phyloP scores from a whole-genome alignment of 2,888 invertebrate species.

The Rapana venosa region DNA sequence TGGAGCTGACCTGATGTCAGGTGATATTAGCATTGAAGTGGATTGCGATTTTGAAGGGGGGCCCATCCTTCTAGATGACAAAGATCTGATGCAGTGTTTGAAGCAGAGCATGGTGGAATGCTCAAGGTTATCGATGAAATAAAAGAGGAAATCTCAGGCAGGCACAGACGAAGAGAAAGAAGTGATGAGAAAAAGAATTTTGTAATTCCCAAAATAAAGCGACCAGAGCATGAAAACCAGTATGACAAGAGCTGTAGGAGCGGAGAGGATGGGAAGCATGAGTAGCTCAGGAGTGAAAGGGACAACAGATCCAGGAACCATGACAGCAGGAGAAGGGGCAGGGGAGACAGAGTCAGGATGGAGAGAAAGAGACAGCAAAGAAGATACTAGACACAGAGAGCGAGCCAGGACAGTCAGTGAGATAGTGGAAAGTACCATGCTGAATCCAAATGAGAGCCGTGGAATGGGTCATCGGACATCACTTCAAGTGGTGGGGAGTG shows the following conservation, averaged over 20 bases:
- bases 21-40: conserved; percentile 34
- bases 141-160: not conserved
- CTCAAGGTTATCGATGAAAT: conserved; percentile 21
- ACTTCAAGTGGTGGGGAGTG: not conserved
- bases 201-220: conserved; percentile 7
- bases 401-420: not conserved
- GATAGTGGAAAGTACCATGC: not conserved
- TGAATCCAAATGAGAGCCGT: not conserved
- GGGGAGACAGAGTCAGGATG: not conserved
- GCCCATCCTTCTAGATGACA: conserved; percentile 12
- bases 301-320: not conserved
- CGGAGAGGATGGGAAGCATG: conserved; percentile 35
- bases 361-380: not conserved
- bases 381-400: not conserved
- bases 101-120: conserved; percentile 9
- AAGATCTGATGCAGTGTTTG: conserved; percentile 37
- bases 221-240: conserved; percentile 14
- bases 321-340: not conserved
- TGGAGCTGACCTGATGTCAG: conserved; percentile 1
- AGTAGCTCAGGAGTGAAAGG: conserved; percentile 15
- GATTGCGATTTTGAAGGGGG: conserved; percentile 32
- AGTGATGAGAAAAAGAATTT: not conserved
- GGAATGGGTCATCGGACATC: not conserved
- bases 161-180: not conserved
- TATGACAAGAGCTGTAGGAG: conserved; percentile 28